Evolutionary conservation across 2,113 vertebrate species (phyloP).

Genomic region (Platichthys flesus): DNA sequence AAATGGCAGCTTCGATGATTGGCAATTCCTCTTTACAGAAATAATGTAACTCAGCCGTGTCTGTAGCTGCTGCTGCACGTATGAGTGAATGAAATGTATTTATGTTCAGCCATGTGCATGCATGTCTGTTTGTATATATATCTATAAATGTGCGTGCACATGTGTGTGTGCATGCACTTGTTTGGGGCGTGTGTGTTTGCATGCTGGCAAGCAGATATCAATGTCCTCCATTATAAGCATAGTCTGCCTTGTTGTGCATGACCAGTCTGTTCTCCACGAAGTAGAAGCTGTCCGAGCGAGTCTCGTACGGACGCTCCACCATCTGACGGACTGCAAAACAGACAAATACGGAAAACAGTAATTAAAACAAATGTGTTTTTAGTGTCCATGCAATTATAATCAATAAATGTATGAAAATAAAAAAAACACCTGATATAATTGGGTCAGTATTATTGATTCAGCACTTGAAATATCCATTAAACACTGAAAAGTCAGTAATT

Average conservation of each 20-base stretch:
- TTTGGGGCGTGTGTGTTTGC: not conserved
- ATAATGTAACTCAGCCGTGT: not conserved
- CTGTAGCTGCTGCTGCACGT: constrained; percentile 1
- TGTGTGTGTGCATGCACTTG: not conserved
- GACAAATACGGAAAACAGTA: constrained; percentile 24
- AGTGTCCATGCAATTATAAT: not conserved
- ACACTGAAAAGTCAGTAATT: not conserved
- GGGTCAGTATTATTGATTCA: no score
- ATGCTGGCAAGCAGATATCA: constrained; percentile 58
- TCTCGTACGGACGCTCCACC: constrained; percentile 93
- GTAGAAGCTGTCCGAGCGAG: constrained; percentile 94
- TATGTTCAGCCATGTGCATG: constrained; percentile 15
- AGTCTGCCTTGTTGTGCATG: constrained; percentile 98
- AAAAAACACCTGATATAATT: no score
- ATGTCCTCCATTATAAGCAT: constrained; percentile 93
- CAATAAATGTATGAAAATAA: not conserved
- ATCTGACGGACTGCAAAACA: constrained; percentile 90
- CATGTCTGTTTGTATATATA: constrained; percentile 1
- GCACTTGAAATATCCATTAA: not conserved
- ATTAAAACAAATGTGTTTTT: not conserved
- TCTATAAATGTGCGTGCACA: constrained; percentile 1
- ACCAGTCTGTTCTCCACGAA: constrained; percentile 95
- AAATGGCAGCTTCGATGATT: constrained; percentile 3
- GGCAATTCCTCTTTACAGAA: constrained; percentile 12
- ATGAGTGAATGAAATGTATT: not conserved